Conservation (phyloP, 2,113 vertebrate genomes). For the Barbus barbus region DNA sequence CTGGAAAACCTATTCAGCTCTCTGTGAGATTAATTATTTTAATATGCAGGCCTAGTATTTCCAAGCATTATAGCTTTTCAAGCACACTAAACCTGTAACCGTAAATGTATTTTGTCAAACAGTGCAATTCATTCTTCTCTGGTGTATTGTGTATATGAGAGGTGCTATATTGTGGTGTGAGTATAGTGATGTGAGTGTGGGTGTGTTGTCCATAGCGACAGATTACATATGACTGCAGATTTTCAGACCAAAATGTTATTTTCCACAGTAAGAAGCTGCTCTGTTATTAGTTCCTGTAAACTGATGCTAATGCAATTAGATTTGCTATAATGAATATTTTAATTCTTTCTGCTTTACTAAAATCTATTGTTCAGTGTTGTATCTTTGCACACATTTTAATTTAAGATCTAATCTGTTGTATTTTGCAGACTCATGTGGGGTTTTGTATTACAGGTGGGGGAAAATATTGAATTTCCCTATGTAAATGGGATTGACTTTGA, state of each 20-base stretch:
- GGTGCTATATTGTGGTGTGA: background rate
- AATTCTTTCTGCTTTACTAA: background rate
- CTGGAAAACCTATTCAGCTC: background rate
- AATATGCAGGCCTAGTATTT: background rate
- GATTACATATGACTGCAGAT: background rate
- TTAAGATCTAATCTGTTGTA: slow-evolving; percentile 15
- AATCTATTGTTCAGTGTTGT: slow-evolving; percentile 4
- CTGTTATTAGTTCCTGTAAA: background rate
- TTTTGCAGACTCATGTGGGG: background rate
- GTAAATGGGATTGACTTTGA: slow-evolving; percentile 69
- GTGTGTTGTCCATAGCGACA: background rate
- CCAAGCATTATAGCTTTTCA: background rate
- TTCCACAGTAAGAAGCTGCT: background rate
- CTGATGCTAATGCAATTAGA: background rate
- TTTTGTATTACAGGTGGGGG: slow-evolving; percentile 37
- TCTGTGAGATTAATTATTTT: background rate
- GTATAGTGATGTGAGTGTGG: background rate
- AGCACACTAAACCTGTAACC: background rate
- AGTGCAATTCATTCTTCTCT: slow-evolving; percentile 12
- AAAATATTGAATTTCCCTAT: slow-evolving; percentile 67
- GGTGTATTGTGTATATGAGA: background rate
- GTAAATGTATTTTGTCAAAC: background rate
- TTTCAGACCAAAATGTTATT: background rate
- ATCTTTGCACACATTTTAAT: background rate
- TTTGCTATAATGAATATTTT: background rate